Base-by-base conservation (phyloP, 2,888 invertebrate genomes). In the Alentia gelatinosa region DNA sequence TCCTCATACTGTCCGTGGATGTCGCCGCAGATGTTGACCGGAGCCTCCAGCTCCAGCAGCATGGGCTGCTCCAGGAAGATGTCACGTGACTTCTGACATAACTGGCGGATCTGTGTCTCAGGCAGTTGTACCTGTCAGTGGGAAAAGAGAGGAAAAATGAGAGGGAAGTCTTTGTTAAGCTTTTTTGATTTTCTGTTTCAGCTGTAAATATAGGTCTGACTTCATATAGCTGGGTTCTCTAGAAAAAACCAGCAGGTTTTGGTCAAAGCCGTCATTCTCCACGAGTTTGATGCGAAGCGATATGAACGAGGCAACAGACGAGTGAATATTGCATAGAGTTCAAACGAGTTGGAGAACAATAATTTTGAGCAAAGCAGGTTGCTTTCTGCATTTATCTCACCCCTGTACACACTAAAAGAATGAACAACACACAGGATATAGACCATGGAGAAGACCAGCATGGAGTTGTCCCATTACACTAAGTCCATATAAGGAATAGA, bases 1-100 rank as follows among this genome's bases (percentile, higher is more conserved):
- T 97, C 97, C 90, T 96, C 96, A 94, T 96, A 97, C 94, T 97
- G 97, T 26, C 97, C 96, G 93, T 96, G 97, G 39, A 97, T 97
- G 93, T 97, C 97, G 9, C 97, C 97, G 91, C 96, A 96, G 74
- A 97, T 96, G 93, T 96, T 97, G 39, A 97, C 96, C 0, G 97
- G 97, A 3, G 96, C 95, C 90, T 95, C 96, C 79, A 97, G 94
- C 93, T 97, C 96, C 74, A 97, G 94, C 35, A 97, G 94, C 95
- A 96, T 96, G 15, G 97, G 96, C 94, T 97, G 97, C 63, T 96
- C 95, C 91, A 97, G 94, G 92, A 96, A 96, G 39, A 96, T 95
- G 90, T 95, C 95, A 63, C 96, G 92, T 7, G 96, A 95, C 23
- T 95, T 92, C 47, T 95, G 94, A 93, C 97, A 97, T 90, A 97